These are phyloP conservation scores for Littorina saxatilis DNA, from an alignment of 1,140 invertebrate species.

Conservation along the genomic window DNA sequence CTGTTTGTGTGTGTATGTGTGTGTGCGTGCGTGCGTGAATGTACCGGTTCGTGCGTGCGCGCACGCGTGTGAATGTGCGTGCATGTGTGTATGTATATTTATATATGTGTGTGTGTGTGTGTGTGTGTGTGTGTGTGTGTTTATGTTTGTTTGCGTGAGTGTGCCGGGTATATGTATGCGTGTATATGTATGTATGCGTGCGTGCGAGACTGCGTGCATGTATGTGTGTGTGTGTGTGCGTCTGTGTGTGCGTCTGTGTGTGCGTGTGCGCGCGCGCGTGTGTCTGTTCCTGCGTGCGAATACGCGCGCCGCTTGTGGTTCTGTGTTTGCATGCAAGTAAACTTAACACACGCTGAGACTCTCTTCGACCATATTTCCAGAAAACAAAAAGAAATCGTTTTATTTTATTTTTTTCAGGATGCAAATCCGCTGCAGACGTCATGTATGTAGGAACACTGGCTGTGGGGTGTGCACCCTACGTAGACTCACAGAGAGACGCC, in stretches of 20 bases:
- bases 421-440: no score
- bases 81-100: no score
- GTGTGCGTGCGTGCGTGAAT: not conserved
- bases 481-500: no score
- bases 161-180: not conserved
- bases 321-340: no score
- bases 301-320: no score
- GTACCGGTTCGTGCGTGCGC: not conserved
- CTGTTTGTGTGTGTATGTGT: not conserved
- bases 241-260: not conserved
- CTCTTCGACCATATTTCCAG: no score
- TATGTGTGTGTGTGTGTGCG: slow-evolving; percentile 2
- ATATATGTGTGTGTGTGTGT: no score
- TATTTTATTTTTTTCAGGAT: not conserved
- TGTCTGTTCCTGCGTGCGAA: no score
- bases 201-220: not conserved
- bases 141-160: not conserved
- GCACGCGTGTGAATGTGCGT: not conserved
- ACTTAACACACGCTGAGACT: no score
- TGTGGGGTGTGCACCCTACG: no score
- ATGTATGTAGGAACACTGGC: no score
- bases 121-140: slow-evolving; percentile 1
- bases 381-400: not conserved
- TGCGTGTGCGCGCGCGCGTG: no score
- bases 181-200: slow-evolving; percentile 1